Conservation (phyloP, 2,888 invertebrate genomes). For the Coenonympha glycerion region DNA sequence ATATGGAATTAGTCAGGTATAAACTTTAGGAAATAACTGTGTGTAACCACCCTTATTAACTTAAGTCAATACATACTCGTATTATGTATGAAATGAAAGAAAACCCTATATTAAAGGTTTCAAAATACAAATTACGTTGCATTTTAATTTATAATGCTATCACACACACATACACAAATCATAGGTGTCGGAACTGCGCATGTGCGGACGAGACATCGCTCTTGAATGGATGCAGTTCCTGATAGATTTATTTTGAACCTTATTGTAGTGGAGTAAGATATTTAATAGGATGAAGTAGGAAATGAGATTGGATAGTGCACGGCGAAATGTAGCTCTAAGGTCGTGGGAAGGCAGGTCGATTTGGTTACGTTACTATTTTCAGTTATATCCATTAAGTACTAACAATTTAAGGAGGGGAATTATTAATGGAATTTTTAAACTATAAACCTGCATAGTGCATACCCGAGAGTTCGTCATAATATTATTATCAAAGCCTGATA, state of each 20-base stretch:
- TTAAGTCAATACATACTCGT: constrained; percentile 70
- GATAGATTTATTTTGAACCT: constrained; percentile 38
- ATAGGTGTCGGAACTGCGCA: constrained; percentile 50
- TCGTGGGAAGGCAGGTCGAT: constrained; percentile 67
- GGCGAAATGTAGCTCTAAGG: constrained; percentile 65
- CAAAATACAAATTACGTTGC: constrained; percentile 26
- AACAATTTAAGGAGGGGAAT: too few relatives aligned
- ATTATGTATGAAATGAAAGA: constrained; percentile 30
- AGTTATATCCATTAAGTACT: too few relatives aligned
- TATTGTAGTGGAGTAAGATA: constrained; percentile 37
- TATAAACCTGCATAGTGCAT: too few relatives aligned
- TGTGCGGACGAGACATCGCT: constrained; percentile 58
- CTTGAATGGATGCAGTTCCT: constrained; percentile 53
- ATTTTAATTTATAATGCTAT: constrained; percentile 35
- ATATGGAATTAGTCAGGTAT: background rate
- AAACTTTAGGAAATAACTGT: background rate
- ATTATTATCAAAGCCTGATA: too few relatives aligned
- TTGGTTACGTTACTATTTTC: constrained; percentile 62
- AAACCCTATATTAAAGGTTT: constrained; percentile 34
- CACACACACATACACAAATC: constrained; percentile 46
- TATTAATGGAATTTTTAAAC: too few relatives aligned
- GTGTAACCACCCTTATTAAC: constrained; percentile 48
- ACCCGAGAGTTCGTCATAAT: too few relatives aligned
- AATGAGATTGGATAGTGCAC: constrained; percentile 70
- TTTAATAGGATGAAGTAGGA: constrained; percentile 53